Evolutionary conservation across 2,888 invertebrate species (phyloP), one percentile per base, ranked within the genome.

Genomic region (Caenorhabditis sp.): DNA sequence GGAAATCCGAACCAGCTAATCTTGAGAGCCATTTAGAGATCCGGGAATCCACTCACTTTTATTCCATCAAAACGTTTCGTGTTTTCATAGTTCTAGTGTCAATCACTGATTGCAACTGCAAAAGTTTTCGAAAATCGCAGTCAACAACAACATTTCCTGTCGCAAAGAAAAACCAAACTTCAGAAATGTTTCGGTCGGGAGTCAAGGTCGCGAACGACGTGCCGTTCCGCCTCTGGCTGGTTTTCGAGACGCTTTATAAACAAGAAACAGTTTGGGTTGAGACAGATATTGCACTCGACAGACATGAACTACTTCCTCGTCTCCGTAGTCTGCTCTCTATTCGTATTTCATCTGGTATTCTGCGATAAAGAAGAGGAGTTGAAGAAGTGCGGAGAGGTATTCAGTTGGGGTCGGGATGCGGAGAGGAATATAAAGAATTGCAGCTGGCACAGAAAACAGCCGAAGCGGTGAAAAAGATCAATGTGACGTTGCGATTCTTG

Each of bases 141-240:
- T 13, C 9, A 13, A 40, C 2, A 13, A 6, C 6, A 13, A 40
- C 9, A 40, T 2, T 11, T 5, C 2, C 6, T 13, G 40, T 13
- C 40, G 40, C 40, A 13, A 40, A 40, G 47, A 9, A 18, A 47
- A 47, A 18, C 18, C 47, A 47, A 47, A 47, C 47, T 47, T 47
- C 47, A 47, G 4, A 47, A 47, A 47, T 47, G 47, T 47, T 47
- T 47, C 11, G 47, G 18, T 18, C 47, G 47, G 20, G 9, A 47
- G 47, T 47, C 47, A 47, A 47, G 47, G 47, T 47, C 47, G 47
- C 4, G 20, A 47, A n/a, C 18, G 47, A 1, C 47, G 47, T 47
- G 4, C 47, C 47, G 40, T 40, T 47, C 47, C 47, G 4, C 47
- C 18, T 47, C 8, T 47, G 6, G n/a, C 47, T 47, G 11, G 47